A percentile compares a stretch with the other conserved stretches of the same genome.
Conservation (phyloP, 2,888 invertebrate genomes). For the Andrena trimmerana region DNA sequence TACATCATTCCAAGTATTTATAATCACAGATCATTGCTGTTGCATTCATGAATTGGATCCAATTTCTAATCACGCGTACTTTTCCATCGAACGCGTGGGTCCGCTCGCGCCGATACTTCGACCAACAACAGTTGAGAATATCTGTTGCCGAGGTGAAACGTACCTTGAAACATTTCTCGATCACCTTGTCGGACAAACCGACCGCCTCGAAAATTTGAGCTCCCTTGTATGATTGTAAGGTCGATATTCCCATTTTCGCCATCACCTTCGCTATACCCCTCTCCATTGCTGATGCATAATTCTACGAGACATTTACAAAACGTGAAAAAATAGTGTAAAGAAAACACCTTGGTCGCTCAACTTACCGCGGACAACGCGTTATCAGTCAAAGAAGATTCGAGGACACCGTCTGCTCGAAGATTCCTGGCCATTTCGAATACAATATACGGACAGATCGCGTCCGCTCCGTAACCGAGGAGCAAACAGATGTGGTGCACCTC, state of each 20-base stretch:
- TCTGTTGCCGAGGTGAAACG: slow-evolving; percentile 85
- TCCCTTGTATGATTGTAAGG: slow-evolving; percentile 98
- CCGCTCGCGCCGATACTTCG: no score
- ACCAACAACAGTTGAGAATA: no score
- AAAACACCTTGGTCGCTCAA: background rate
- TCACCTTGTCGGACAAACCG: slow-evolving; percentile 95
- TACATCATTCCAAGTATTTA: slow-evolving; percentile 71
- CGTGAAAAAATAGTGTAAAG: background rate
- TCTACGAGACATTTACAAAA: slow-evolving; percentile 79
- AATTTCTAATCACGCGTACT: slow-evolving; percentile 75
- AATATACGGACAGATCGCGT: slow-evolving; percentile 98
- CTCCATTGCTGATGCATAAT: slow-evolving; percentile 96
- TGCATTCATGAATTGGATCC: slow-evolving; percentile 80
- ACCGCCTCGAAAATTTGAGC: slow-evolving; percentile 99
- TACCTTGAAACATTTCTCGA: slow-evolving; percentile 96
- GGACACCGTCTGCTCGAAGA: slow-evolving; percentile 93
- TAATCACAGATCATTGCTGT: slow-evolving; percentile 68
- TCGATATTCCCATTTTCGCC: slow-evolving; percentile 99
- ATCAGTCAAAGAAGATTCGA: slow-evolving; percentile 92
- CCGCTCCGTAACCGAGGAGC: slow-evolving; percentile 97
- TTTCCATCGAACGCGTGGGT: background rate
- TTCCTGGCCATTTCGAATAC: slow-evolving; percentile 97
- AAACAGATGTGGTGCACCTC: slow-evolving; percentile 99
- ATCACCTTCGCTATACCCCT: slow-evolving; percentile 97
- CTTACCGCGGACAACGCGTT: slow-evolving; percentile 91